These are phyloP conservation scores for Eulithis prunata DNA, from an alignment of 2,888 invertebrate species.

Conservation along the genomic window DNA sequence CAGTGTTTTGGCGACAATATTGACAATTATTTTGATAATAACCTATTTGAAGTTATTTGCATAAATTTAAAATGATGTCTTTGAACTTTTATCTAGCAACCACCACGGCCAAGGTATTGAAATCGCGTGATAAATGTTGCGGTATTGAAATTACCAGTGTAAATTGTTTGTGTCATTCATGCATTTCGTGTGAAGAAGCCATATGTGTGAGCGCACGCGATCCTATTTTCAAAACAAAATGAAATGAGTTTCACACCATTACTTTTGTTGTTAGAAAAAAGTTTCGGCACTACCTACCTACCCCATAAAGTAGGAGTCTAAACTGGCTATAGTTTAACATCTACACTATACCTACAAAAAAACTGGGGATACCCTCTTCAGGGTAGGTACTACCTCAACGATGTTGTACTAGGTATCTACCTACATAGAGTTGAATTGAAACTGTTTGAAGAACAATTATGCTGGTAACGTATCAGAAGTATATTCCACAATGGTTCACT, in stretches of 20 bases:
- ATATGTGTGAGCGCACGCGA: conserved; percentile 65
- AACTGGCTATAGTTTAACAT: no score
- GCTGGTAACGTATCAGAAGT: neutral
- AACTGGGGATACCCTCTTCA: no score
- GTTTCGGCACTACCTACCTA: neutral
- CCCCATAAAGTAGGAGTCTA: neutral
- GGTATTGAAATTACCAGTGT: conserved; percentile 35
- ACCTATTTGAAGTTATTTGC: neutral
- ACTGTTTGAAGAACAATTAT: no score
- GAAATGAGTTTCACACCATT: conserved; percentile 50
- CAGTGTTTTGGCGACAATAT: no score
- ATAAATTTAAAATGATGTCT: neutral
- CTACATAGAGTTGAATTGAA: no score
- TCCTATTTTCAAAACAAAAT: conserved; percentile 50
- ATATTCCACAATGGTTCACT: neutral
- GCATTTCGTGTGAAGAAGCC: conserved; percentile 65
- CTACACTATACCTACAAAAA: no score
- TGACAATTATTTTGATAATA: no score
- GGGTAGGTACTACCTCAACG: no score
- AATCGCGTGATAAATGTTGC: conserved; percentile 28
- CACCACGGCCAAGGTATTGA: conserved; percentile 28
- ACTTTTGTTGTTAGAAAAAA: conserved; percentile 9
- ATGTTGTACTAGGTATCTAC: no score
- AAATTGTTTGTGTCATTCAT: conserved; percentile 57
- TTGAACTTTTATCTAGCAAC: neutral